Evolutionary conservation across 2,888 invertebrate genomes (phyloP).

Genomic region (Tinea semifulvella): DNA sequence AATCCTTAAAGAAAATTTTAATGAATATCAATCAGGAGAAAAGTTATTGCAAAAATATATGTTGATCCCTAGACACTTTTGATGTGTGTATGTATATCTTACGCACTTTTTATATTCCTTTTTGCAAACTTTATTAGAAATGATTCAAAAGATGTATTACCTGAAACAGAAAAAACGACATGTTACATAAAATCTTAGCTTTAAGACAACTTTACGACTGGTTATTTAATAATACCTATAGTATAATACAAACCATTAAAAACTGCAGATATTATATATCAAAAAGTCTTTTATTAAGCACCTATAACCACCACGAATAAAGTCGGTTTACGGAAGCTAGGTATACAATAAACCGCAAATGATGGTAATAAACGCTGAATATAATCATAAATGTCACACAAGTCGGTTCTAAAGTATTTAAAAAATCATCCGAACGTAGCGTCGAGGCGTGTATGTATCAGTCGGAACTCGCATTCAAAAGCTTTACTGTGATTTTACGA

Average conservation of each 20-base stretch:
- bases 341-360: slow-evolving; percentile 2
- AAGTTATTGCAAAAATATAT: no score
- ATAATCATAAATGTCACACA: slow-evolving; percentile 1
- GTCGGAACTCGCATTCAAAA: slow-evolving; percentile 5
- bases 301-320: no score
- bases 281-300: no score
- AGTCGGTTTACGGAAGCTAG: neutral
- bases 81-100: no score
- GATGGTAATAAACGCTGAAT: neutral
- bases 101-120: neutral
- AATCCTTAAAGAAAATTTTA: no score
- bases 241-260: no score
- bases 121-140: neutral
- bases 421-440: neutral
- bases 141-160: neutral
- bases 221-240: no score
- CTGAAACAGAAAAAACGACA: neutral
- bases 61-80: no score
- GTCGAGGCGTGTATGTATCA: neutral
- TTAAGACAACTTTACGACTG: neutral
- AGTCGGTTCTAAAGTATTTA: slow-evolving; percentile 6
- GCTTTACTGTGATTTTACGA: slow-evolving; percentile 12
- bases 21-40: no score
- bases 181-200: no score
- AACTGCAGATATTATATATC: no score